phyloP scores from a whole-genome alignment of 2,888 invertebrate species.

The Panzeria rudis region DNA sequence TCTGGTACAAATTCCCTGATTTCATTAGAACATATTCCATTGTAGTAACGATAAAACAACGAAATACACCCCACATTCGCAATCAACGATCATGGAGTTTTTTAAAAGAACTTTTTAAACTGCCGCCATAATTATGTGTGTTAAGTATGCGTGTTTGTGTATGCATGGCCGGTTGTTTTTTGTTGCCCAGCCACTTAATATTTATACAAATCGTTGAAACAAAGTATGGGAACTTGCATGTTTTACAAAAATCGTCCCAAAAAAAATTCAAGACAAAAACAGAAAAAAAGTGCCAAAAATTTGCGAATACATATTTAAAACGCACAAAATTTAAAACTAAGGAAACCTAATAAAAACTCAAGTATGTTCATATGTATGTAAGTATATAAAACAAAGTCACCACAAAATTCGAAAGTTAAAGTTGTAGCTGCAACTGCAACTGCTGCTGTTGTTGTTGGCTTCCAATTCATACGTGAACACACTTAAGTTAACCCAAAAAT shows the following conservation, averaged over 20 bases:
- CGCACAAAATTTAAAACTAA: constrained; percentile 58
- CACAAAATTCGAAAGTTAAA: constrained; percentile 72
- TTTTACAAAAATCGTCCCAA: constrained; percentile 47
- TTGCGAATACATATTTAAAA: constrained; percentile 50
- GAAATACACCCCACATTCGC: too few relatives aligned
- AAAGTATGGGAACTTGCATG: constrained; percentile 65
- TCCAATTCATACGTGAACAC: constrained; percentile 9
- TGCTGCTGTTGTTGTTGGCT: constrained; percentile 18
- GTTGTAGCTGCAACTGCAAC: constrained; percentile 19
- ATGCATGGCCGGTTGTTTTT: constrained; percentile 33
- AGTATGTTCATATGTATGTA: constrained; percentile 7
- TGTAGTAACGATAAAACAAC: too few relatives aligned
- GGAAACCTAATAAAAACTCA: constrained; percentile 70
- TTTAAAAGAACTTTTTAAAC: background rate
- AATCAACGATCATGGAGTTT: background rate
- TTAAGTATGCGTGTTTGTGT: constrained; percentile 9
- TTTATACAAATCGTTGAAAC: constrained; percentile 57
- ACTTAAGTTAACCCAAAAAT: constrained; percentile 35
- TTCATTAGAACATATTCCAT: too few relatives aligned
- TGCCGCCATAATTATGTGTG: constrained; percentile 1
- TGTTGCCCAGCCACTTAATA: constrained; percentile 67
- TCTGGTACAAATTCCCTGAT: too few relatives aligned
- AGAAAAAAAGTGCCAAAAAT: constrained; percentile 59
- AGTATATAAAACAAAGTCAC: constrained; percentile 63
- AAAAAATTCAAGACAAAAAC: constrained; percentile 24